These are phyloP conservation scores for Chiroxiphia lanceolata DNA, from an alignment of 2,797 vertebrate species.

Conservation along the genomic window DNA sequence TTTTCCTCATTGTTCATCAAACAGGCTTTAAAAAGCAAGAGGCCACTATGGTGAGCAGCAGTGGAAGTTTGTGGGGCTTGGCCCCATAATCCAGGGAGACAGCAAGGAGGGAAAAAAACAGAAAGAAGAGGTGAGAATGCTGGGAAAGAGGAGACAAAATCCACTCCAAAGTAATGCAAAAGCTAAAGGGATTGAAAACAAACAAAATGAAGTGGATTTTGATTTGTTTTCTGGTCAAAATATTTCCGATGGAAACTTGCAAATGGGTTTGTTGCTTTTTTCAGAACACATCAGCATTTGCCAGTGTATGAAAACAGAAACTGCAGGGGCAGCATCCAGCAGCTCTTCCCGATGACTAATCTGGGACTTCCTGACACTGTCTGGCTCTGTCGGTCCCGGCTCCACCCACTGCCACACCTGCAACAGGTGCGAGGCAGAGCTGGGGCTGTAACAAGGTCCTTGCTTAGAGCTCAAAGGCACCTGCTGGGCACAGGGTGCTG, in stretches of 20 bases:
- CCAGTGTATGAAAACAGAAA: background rate
- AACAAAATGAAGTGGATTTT: background rate
- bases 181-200: background rate
- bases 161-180: background rate
- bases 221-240: background rate
- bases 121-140: background rate
- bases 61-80: background rate
- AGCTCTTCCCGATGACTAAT: fast-evolving
- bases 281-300: background rate
- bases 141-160: background rate
- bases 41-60: fast-evolving
- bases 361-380: fast-evolving
- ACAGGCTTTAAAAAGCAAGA: background rate
- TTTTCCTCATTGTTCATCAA: background rate
- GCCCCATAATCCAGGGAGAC: background rate
- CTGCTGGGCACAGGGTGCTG: background rate
- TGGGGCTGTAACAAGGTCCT: fast-evolving
- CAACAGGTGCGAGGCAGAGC: background rate
- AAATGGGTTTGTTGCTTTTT: background rate
- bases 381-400: fast-evolving
- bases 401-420: background rate
- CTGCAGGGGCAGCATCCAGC: background rate
- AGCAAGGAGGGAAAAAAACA: background rate
- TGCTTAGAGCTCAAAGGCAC: background rate
- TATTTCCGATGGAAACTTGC: background rate